Evolutionary conservation across 2,797 vertebrate genomes (phyloP).

Genomic region (Poeciliopsis infans): DNA sequence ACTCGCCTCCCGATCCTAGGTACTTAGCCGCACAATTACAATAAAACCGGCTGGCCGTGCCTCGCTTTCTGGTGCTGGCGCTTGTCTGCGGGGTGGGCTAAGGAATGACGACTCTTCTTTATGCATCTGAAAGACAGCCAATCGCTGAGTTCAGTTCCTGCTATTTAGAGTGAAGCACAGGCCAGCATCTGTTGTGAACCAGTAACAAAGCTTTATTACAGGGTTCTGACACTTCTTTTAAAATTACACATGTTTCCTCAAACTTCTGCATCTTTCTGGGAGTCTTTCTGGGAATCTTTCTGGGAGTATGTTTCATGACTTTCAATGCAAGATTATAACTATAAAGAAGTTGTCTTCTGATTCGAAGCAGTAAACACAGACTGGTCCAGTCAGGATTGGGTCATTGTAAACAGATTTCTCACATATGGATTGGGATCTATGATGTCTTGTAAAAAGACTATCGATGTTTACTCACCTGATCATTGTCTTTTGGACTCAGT

Average conservation of each 20-base stretch:
- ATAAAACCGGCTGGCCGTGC: slow-evolving; percentile 57
- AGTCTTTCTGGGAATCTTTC: neutral
- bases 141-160: slow-evolving; percentile 60
- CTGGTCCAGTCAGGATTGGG: neutral
- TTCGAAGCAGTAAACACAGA: neutral
- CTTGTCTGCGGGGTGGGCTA: slow-evolving; percentile 46
- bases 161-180: slow-evolving; percentile 48
- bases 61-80: slow-evolving; percentile 51
- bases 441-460: neutral
- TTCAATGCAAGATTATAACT: neutral
- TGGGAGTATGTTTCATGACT: neutral
- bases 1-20: slow-evolving; percentile 61
- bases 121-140: slow-evolving; percentile 60
- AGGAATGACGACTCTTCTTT: slow-evolving; percentile 59
- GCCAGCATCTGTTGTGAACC: slow-evolving; percentile 49
- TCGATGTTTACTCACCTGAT: too few species aligned
- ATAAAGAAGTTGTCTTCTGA: neutral
- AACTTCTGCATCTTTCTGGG: neutral
- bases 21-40: slow-evolving; percentile 69
- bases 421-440: neutral
- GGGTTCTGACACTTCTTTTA: neutral
- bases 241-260: neutral
- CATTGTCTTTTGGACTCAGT: too few species aligned
- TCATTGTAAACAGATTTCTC: neutral
- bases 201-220: slow-evolving; percentile 27